Evolutionary conservation across 2,113 vertebrate genomes (phyloP).

Genomic region (Vidua macroura): DNA sequence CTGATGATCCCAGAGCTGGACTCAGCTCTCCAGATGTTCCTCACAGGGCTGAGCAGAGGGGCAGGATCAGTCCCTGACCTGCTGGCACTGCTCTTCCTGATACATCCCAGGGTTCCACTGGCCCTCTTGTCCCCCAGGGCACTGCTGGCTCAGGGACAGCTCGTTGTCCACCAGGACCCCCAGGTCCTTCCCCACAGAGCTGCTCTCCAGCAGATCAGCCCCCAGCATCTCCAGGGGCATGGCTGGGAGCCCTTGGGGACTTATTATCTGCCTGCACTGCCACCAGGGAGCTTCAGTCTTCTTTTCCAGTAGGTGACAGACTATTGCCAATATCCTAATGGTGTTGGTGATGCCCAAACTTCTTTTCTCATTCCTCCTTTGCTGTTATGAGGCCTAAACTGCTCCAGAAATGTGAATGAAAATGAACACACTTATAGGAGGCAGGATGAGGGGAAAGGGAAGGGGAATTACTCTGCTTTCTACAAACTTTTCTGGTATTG

Average conservation of each 20-base stretch:
- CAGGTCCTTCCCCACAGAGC: not conserved
- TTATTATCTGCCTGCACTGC: not conserved
- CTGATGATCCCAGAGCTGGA: no score
- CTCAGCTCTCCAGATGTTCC: no score
- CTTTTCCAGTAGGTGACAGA: not conserved
- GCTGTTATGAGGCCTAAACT: not conserved
- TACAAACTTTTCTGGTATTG: not conserved
- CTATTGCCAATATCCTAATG: not conserved
- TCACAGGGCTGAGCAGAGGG: not conserved
- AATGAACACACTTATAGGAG: not conserved
- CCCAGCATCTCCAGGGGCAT: not conserved
- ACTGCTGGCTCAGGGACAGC: not conserved
- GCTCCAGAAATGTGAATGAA: not conserved
- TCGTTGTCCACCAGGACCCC: not conserved
- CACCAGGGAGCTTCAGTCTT: not conserved
- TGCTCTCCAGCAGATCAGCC: not conserved
- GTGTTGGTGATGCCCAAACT: not conserved
- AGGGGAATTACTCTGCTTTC: not conserved
- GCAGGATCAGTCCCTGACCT: not conserved
- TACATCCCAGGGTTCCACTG: no score
- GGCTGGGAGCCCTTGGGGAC: not conserved
- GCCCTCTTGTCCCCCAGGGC: not conserved
- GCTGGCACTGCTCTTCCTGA: not conserved
- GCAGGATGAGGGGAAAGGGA: not conserved
- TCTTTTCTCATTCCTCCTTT: not conserved